Conservation (phyloP, 2,113 vertebrate species). For the Dendrocopos noguchii region DNA sequence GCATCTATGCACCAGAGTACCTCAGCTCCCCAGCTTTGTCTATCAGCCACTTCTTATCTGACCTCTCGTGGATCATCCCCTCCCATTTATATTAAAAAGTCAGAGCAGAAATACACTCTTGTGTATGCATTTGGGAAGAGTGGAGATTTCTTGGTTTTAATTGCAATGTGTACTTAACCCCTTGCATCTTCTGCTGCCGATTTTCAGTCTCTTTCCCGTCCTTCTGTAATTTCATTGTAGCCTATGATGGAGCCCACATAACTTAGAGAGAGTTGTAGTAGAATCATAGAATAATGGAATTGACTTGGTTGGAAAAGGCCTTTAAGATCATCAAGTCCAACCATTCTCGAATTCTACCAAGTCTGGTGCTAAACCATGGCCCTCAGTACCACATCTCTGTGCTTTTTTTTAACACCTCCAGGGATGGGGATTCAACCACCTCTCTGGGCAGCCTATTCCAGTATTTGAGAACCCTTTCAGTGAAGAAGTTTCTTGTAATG, state of each 20-base stretch:
- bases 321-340: too few relatives aligned
- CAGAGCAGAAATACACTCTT: neutral
- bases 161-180: neutral
- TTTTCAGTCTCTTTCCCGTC: neutral
- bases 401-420: too few relatives aligned
- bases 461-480: too few relatives aligned
- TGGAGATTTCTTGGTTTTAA: neutral
- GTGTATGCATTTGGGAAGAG: neutral
- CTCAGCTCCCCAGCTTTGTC: neutral
- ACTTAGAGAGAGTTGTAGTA: too few relatives aligned
- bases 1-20: fast-evolving
- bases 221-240: neutral
- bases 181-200: neutral
- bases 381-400: too few relatives aligned
- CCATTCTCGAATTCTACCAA: too few relatives aligned
- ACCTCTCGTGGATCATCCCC: neutral
- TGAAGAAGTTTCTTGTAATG: too few relatives aligned
- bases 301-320: too few relatives aligned
- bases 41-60: neutral
- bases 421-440: too few relatives aligned
- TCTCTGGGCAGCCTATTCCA: too few relatives aligned
- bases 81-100: neutral
- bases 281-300: too few relatives aligned
- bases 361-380: too few relatives aligned
- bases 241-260: neutral